Evolutionary conservation across 1,140 invertebrate species (phyloP), one percentile per base, ranked within the genome.

Genomic region (Hermatobates lingyangjiaoensis): DNA sequence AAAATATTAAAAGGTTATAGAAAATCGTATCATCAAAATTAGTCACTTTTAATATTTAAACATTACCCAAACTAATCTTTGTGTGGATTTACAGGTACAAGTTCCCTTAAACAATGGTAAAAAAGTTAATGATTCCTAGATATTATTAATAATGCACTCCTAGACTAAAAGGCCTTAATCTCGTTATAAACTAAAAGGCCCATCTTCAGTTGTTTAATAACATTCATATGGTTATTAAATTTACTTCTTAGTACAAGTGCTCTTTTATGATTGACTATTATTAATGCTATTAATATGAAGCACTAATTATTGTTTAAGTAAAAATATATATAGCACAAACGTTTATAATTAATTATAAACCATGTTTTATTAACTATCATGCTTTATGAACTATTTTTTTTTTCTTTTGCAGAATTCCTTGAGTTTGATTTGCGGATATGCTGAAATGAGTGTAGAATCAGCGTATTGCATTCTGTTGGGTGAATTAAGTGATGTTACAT

Each of bases 381-480:
- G 18, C 49, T 50, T 51, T 27, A 21, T 48, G 24, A 48, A 44
- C 27, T 26, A 51, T 61, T 20, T 60, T 57, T 61, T 63, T 53
- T 55, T 52, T 55, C 59, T 38, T 30, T 71, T 71, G 53, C 62
- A 79, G 76, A 76, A 74, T 60, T 67, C 62, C 54, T 62, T 79
- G 18, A 66, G 69, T 56, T 62, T 78, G 10, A 67, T 64, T 55
- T 72, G 69, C 62, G 70, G 72, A 59, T 66, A 67, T 50, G 62
- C 77, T 7, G 63, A 68, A 55, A 63, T 77, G 2, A 77, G 74
- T 42, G 59, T 79, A 27, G 74, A 79, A 62, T 73, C 76, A 65
- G 73, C 73, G 3, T 78, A 77, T 56, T 61, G 64, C 47, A 60
- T 78, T 54, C 60, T 79, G 20, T 62, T 79, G 10, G 57, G 65